Percentiles rank a stretch among this genome's conserved stretches.
Evolutionary conservation across 2,797 vertebrate genomes (phyloP).

Genomic region (Rhadinocentrus ornatus): DNA sequence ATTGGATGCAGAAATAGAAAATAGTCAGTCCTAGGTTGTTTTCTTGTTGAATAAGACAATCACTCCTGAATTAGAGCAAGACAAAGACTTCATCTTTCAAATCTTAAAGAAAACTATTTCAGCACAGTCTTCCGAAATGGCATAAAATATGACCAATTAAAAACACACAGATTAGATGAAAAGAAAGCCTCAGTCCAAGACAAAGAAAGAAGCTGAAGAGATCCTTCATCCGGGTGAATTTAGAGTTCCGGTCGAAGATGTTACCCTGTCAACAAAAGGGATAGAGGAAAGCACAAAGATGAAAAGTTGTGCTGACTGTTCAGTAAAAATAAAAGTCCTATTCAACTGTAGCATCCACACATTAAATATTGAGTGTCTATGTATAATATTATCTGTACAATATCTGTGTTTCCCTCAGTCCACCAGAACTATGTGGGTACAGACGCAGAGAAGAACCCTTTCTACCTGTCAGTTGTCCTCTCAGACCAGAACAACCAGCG

Average conservation of each 20-base stretch:
- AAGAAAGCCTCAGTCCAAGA: conserved; percentile 7
- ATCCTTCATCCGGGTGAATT: conserved; percentile 63
- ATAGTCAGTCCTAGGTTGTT: conserved; percentile 6
- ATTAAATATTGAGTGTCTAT: not conserved
- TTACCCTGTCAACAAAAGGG: conserved; percentile 56
- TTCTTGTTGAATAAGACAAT: conserved; percentile 5
- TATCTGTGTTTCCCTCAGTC: conserved; percentile 81
- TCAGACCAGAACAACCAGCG: conserved; percentile 98
- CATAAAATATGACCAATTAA: conserved; percentile 3
- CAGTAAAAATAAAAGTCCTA: not conserved
- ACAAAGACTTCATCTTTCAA: not conserved
- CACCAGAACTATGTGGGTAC: conserved; percentile 98
- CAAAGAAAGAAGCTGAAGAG: conserved; percentile 25
- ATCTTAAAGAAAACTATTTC: not conserved
- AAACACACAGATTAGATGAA: conserved; percentile 5
- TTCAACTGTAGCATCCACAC: not conserved
- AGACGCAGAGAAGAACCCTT: conserved; percentile 96
- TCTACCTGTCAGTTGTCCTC: conserved; percentile 96
- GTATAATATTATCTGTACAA: not conserved
- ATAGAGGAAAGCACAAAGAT: conserved; percentile 3
- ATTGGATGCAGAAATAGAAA: conserved; percentile 11
- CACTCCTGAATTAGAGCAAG: not conserved
- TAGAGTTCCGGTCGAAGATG: conserved; percentile 55
- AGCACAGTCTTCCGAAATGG: conserved; percentile 4
- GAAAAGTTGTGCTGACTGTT: not conserved